phyloP scores from a whole-genome alignment of 2,113 vertebrate species.

The Microcebus lehilahytsara region DNA sequence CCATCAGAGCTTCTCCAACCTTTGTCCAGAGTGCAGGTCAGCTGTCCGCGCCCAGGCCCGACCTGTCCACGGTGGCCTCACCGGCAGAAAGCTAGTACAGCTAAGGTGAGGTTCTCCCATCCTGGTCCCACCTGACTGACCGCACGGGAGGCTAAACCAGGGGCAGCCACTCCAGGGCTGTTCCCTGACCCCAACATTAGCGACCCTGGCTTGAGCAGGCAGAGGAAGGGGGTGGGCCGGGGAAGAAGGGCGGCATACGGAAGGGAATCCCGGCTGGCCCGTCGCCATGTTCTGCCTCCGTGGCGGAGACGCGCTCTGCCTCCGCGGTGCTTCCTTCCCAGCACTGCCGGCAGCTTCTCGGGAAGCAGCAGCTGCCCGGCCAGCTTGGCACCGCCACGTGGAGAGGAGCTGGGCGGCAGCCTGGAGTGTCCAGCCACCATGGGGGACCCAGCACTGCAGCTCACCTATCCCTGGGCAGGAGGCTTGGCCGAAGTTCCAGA shows the following conservation, averaged over 20 bases:
- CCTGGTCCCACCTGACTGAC: neutral
- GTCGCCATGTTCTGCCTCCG: neutral
- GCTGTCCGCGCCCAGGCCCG: too few species aligned
- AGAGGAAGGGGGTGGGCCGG: neutral
- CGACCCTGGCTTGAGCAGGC: neutral
- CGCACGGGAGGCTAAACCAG: neutral
- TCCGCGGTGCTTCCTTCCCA: neutral
- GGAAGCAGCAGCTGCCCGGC: neutral
- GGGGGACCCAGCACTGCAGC: neutral
- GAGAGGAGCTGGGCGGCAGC: neutral
- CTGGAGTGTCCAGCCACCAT: neutral
- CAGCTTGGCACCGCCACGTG: neutral
- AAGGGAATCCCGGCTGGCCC: neutral
- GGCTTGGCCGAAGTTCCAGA: neutral
- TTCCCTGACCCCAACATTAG: neutral
- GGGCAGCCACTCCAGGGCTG: neutral
- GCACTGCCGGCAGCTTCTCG: neutral
- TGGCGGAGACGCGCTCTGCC: neutral
- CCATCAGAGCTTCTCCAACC: neutral
- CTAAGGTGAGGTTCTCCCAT: too few species aligned
- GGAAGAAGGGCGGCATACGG: too few species aligned
- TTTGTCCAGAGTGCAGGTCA: neutral
- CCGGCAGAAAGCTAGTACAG: neutral
- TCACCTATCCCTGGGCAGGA: neutral
- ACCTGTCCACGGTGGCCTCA: too few species aligned